Evolutionary conservation across 2,888 invertebrate genomes (phyloP).

Genomic region (Dermolepida albohirtum): DNA sequence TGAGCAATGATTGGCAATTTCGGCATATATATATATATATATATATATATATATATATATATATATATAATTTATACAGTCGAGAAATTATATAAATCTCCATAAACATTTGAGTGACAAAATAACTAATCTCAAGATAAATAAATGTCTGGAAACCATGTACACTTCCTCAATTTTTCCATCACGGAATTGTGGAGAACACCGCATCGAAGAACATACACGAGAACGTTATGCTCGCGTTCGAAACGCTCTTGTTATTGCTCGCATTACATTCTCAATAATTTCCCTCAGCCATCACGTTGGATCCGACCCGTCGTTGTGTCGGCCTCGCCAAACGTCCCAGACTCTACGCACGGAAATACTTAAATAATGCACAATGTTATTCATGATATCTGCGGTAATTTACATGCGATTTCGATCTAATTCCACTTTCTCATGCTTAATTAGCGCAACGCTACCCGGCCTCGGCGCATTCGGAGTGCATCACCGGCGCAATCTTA

Average conservation of each 20-base stretch:
- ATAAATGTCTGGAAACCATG: no score
- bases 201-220: no score
- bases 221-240: not conserved
- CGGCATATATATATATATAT: no score
- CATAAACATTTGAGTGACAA: no score
- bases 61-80: no score
- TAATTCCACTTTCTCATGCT: constrained; percentile 42
- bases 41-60: no score
- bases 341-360: constrained; percentile 20
- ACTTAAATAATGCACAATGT: constrained; percentile 35
- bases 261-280: constrained; percentile 29
- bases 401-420: constrained; percentile 41
- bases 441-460: constrained; percentile 37
- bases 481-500: constrained; percentile 22
- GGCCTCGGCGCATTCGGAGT: not conserved
- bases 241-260: constrained; percentile 20
- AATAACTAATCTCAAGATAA: no score
- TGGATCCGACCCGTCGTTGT: not conserved
- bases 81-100: no score
- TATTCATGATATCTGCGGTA: constrained; percentile 34
- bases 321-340: not conserved
- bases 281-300: constrained; percentile 7
- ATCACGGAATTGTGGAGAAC: no score
- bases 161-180: no score
- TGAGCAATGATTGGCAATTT: no score